These are phyloP conservation scores for Polyommatus iphigenia DNA, from an alignment of 2,888 invertebrate species.

Conservation along the genomic window DNA sequence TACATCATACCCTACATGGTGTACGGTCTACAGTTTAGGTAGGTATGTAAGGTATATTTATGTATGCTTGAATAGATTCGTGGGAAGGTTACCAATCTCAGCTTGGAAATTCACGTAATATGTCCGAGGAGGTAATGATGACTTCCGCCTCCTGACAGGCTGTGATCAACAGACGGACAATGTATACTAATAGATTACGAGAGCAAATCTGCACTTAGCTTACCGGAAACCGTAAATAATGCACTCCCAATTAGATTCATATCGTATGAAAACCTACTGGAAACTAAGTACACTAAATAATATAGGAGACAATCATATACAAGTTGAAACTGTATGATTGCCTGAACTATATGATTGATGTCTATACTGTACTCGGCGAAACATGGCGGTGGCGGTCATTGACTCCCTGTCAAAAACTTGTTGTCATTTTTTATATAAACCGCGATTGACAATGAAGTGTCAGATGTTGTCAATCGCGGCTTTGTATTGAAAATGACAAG, in stretches of 20 bases:
- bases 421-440: too few relatives aligned
- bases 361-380: too few relatives aligned
- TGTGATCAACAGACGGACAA: slow-evolving; percentile 6
- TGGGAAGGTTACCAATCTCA: not conserved
- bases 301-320: not conserved
- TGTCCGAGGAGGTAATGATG: not conserved
- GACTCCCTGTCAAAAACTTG: too few relatives aligned
- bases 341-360: too few relatives aligned
- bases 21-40: too few relatives aligned
- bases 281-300: not conserved
- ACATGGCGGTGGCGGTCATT: too few relatives aligned
- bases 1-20: too few relatives aligned
- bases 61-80: not conserved
- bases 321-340: not conserved
- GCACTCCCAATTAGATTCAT: not conserved
- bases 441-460: too few relatives aligned
- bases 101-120: not conserved
- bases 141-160: not conserved
- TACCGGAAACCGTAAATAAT: slow-evolving; percentile 4
- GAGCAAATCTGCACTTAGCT: slow-evolving; percentile 5
- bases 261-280: not conserved
- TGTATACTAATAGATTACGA: not conserved
- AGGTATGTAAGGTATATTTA: not conserved
- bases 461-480: too few relatives aligned
- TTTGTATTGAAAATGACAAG: too few relatives aligned